A percentile compares a stretch with the other conserved stretches of the same genome.
phyloP scores from a whole-genome alignment of 2,113 vertebrate genomes.

The Istiophorus platypterus region DNA sequence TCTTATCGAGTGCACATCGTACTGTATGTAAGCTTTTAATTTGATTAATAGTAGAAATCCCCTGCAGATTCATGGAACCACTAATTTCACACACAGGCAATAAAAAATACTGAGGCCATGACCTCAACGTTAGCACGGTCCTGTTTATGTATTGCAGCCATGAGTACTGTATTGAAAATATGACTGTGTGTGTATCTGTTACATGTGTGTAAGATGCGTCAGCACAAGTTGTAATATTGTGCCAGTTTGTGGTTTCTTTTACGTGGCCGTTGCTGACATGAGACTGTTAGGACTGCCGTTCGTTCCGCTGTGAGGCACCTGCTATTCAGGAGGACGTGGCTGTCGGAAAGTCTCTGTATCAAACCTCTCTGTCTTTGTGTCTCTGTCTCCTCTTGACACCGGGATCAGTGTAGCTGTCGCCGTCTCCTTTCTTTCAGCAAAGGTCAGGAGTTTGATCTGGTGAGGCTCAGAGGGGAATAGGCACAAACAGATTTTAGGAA shows the following conservation, averaged over 20 bases:
- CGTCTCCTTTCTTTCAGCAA: slow-evolving; percentile 5
- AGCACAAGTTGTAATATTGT: not conserved
- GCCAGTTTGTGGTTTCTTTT: not conserved
- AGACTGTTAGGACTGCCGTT: not conserved
- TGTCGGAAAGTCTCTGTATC: slow-evolving; percentile 55
- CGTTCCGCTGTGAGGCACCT: slow-evolving; percentile 20
- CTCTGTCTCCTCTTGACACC: not conserved
- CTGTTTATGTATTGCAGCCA: not conserved
- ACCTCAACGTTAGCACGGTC: not conserved
- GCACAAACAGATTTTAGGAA: slow-evolving; percentile 20
- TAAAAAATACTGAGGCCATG: not conserved
- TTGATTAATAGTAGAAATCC: no score
- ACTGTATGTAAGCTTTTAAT: no score
- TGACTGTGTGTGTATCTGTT: not conserved
- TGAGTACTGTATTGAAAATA: not conserved
- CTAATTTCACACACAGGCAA: no score
- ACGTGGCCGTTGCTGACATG: not conserved
- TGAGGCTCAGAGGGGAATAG: slow-evolving; percentile 17
- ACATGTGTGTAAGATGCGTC: not conserved
- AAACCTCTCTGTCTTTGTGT: slow-evolving; percentile 18
- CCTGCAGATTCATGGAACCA: no score
- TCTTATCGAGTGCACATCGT: not conserved
- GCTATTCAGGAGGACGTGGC: slow-evolving; percentile 42
- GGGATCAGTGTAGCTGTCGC: slow-evolving; percentile 17
- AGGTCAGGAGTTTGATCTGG: slow-evolving; percentile 31